Percentiles rank a stretch among this genome's conserved stretches.
Conservation (phyloP, 1,140 invertebrate genomes). For the Pentalonia nigronervosa region DNA sequence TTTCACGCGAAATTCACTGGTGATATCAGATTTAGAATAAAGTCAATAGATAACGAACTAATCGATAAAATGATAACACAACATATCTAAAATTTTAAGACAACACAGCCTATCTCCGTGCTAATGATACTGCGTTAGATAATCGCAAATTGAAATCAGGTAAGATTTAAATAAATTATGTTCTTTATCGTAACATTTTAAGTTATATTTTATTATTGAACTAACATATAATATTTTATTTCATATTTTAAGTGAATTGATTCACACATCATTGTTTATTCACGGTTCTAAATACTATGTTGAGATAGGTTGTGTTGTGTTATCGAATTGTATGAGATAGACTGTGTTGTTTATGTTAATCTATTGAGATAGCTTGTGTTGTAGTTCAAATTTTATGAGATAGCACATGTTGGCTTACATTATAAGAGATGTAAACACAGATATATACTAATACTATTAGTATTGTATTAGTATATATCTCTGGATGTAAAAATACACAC, state of each 20-base stretch:
- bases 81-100: too few relatives aligned
- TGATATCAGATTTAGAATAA: too few relatives aligned
- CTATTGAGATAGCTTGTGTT: constrained; percentile 13
- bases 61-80: too few relatives aligned
- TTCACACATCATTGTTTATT: not conserved
- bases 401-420: not conserved
- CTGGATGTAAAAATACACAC: too few relatives aligned
- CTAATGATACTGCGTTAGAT: too few relatives aligned
- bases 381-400: not conserved
- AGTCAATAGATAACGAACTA: too few relatives aligned
- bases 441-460: too few relatives aligned
- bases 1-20: too few relatives aligned
- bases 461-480: too few relatives aligned
- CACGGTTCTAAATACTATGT: not conserved
- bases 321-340: not conserved
- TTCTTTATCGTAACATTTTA: not conserved
- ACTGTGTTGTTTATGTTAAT: not conserved
- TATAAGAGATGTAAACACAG: constrained; percentile 3
- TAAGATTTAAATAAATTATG: too few relatives aligned
- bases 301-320: constrained; percentile 7
- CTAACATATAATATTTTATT: constrained; percentile 14
- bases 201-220: not conserved
- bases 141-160: too few relatives aligned
- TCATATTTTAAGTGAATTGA: constrained; percentile 16
- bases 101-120: too few relatives aligned